A percentile compares a stretch with the other conserved stretches of the same genome.
phyloP scores from a whole-genome alignment of 2,888 invertebrate species.

The Odontocolon sp. region DNA sequence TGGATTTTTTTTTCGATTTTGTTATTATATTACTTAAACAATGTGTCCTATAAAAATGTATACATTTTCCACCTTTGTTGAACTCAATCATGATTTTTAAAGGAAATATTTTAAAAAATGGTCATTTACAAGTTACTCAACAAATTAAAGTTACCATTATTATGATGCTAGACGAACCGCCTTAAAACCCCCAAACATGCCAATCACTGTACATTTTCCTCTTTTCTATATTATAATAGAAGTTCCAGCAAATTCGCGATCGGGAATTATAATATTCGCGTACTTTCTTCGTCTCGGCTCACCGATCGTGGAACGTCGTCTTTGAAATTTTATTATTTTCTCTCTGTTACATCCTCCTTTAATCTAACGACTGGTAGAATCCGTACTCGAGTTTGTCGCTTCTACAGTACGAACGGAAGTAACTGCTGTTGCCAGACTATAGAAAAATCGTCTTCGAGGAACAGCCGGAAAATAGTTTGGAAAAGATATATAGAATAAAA shows the following conservation, averaged over 20 bases:
- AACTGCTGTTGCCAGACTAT: slow-evolving; percentile 46
- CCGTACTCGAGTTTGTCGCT: neutral
- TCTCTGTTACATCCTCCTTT: neutral
- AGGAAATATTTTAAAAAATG: too few species aligned
- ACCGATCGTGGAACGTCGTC: neutral
- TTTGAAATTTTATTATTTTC: slow-evolving; percentile 1
- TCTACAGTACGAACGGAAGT: slow-evolving; percentile 45
- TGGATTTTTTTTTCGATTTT: too few species aligned
- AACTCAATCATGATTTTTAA: too few species aligned
- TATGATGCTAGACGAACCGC: too few species aligned
- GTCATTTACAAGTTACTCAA: too few species aligned
- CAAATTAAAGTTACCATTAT: too few species aligned
- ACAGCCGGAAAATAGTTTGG: neutral
- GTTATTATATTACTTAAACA: too few species aligned
- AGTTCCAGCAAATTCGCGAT: neutral
- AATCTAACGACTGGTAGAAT: slow-evolving; percentile 11
- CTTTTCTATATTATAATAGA: neutral
- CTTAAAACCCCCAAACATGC: neutral
- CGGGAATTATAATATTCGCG: slow-evolving; percentile 25
- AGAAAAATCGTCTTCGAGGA: neutral
- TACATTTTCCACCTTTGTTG: too few species aligned
- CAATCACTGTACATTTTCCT: neutral
- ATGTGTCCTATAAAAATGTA: too few species aligned
- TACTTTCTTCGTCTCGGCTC: slow-evolving; percentile 26
- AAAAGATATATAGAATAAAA: too few species aligned